phyloP scores from a whole-genome alignment of 2,888 invertebrate species.

The Dynastes grantii region DNA sequence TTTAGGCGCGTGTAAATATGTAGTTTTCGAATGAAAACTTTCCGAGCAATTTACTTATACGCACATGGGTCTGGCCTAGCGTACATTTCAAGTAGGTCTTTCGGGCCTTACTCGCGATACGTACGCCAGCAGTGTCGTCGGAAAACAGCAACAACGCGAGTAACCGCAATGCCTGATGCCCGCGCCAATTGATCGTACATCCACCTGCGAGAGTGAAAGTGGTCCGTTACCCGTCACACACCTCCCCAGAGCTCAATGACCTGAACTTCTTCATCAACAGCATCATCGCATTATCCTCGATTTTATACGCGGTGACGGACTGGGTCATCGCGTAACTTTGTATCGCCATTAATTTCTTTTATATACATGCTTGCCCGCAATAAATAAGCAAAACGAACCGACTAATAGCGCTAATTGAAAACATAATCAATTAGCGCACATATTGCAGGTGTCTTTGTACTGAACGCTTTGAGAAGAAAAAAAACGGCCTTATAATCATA shows the following conservation, averaged over 20 bases:
- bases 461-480: too few relatives aligned
- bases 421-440: too few relatives aligned
- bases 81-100: slow-evolving; percentile 25
- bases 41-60: too few relatives aligned
- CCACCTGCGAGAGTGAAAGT: slow-evolving; percentile 60
- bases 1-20: too few relatives aligned
- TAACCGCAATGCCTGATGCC: slow-evolving; percentile 32
- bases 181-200: slow-evolving; percentile 55
- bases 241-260: slow-evolving; percentile 57
- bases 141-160: slow-evolving; percentile 14
- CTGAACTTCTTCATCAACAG: slow-evolving; percentile 49
- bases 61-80: not conserved
- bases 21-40: too few relatives aligned
- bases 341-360: not conserved
- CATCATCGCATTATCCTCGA: slow-evolving; percentile 39
- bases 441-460: too few relatives aligned
- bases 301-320: slow-evolving; percentile 37
- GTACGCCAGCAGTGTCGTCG: not conserved
- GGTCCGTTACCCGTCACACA: slow-evolving; percentile 59
- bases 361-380: too few relatives aligned
- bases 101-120: slow-evolving; percentile 16
- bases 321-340: slow-evolving; percentile 9
- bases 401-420: too few relatives aligned
- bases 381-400: too few relatives aligned
- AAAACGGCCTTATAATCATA: too few relatives aligned